Base-by-base conservation (phyloP, 2,888 invertebrate species). In the Ecliptopera silaceata region DNA sequence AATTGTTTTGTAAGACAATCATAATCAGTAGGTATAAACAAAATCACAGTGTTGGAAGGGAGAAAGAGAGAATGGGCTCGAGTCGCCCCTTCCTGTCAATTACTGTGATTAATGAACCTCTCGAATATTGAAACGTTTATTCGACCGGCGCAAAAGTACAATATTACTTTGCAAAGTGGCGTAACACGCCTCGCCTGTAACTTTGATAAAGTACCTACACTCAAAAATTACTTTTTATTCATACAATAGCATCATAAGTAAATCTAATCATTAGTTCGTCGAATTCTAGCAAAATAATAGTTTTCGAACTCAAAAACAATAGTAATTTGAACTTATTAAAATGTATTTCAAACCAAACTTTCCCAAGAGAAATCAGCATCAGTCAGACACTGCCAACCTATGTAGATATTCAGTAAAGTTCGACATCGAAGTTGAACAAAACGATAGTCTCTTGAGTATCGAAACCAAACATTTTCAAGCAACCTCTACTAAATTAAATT, bases 121-220 rank as follows among this genome's bases (percentile, higher is more conserved):
- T 76, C 75, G 84, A 87, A 88, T 88, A 91, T 90, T 88, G 88
- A 88, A 91, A 86, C 86, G 86, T 87, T 87, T 86, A 87, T 85
- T 85, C 80, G 82, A 80, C 79, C 82, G 77, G 77, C 78, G 79
- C 80, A 78, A 82, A 86, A 85, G 86, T 87, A 86, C 88, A 79
- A 86, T 80, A 86, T 83, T 82, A 84, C 84, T 82, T 80, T 68
- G 72, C 73, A 75, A 82, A 85, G 77, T 76, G 72, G 71, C 73
- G 72, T 65, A 66, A 73, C 71, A 63, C 63, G 66, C 69, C 63
- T 63, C 48, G 61, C 58, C 69, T 70, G 72, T 78, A 84, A 85
- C 81, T 87, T 88, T 84, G 82, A 84, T 86, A 84, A 85, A 86
- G 77, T 82, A 56, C n/a, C n/a, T n/a, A n/a, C 64, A 66, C 52